Evolutionary conservation across 1,140 invertebrate genomes (phyloP).

Genomic region (Notospermus geniculatus): DNA sequence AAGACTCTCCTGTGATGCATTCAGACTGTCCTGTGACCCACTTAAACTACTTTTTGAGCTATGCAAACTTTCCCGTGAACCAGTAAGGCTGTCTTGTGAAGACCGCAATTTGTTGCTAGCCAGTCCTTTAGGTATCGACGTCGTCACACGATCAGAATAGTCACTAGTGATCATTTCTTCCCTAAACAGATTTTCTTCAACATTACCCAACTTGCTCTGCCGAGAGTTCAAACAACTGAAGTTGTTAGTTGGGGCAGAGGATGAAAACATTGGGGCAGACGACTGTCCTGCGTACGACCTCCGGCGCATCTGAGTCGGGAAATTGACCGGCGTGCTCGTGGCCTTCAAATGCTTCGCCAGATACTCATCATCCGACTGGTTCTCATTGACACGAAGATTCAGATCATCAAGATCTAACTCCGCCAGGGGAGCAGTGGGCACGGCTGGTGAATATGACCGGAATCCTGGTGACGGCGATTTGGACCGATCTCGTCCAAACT

Average conservation of each 20-base stretch:
- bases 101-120: conserved; percentile 7
- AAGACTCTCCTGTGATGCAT: conserved; percentile 3
- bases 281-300: conserved; percentile 27
- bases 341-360: not conserved
- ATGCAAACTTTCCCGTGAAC: conserved; percentile 15
- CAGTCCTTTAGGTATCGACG: conserved; percentile 27
- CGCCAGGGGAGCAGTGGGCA: no score
- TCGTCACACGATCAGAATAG: conserved; percentile 31
- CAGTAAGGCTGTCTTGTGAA: conserved; percentile 14
- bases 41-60: not conserved
- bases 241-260: not conserved
- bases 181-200: conserved; percentile 18
- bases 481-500: not conserved
- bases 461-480: conserved; percentile 24
- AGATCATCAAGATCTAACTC: no score
- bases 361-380: no score
- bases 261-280: conserved; percentile 21
- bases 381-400: no score
- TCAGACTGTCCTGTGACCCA: conserved; percentile 2
- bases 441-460: not conserved
- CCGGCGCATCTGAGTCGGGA: conserved; percentile 17
- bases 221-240: no score
- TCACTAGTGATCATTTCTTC: conserved; percentile 30
- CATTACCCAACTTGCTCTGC: no score
- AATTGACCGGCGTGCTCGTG: conserved; percentile 15